Evolutionary conservation across 2,888 invertebrate species (phyloP), one percentile per base, ranked within the genome.

Genomic region (Chrysomela aeneicollis): DNA sequence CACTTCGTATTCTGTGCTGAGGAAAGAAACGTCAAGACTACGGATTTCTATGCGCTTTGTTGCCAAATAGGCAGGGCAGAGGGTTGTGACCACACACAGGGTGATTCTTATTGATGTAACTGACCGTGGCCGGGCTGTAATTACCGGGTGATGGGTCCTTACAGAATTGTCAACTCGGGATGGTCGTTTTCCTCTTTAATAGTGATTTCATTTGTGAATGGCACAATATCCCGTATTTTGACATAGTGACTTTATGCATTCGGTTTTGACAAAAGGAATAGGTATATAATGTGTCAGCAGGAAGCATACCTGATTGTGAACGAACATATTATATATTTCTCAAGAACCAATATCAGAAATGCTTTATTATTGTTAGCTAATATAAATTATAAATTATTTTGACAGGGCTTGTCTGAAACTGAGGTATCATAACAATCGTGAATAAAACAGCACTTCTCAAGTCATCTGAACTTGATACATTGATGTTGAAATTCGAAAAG

Each of bases 31-130:
- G 67, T 61, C 63, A 64, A 64, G 63, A 63, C 60, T 67, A 61
- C 59, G 55, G 63, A 63, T 64, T 66, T 68, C 64, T 57, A 35
- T 58, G 57, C 53, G 67, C 61, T 71, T 73, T 73, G 72, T 74
- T 71, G 59, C 64, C 64, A 72, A 73, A 73, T 69, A 73, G 67
- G 72, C 69, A 69, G 67, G 73, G 70, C 50, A 64, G 72, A 69
- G 68, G 67, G 73, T 70, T 51, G 37, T 69, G 73, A 71, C 73
- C 74, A 71, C 73, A 73, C 73, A 70, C 70, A 69, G 71, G 70
- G 63, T 70, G 65, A 71, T 73, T 73, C 71, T 70, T 70, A 61
- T 59, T 50, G n/a, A 69, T 61, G 69, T 64, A 72, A 72, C 73
- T 73, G 72, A 71, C 73, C 73, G 61, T 69, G 60, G 67, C 42